Conservation (phyloP, 2,797 vertebrate species). For the Cryptoblepharus egeriae region DNA sequence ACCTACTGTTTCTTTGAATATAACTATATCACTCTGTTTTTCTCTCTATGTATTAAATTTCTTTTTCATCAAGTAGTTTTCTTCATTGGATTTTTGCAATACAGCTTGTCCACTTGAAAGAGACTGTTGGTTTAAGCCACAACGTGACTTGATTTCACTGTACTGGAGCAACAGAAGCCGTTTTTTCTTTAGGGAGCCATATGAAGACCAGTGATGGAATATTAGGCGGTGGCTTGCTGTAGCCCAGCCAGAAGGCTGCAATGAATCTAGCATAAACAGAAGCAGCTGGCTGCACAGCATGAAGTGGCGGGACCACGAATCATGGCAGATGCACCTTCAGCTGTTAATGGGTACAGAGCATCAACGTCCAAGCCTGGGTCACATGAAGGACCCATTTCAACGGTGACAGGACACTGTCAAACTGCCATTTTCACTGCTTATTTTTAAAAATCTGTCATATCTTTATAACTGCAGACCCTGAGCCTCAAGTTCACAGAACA, state of each 20-base stretch:
- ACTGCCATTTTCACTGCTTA: conserved; percentile 76
- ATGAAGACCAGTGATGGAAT: conserved; percentile 65
- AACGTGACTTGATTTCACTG: not conserved
- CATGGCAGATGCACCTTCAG: conserved; percentile 82
- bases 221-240: conserved; percentile 57
- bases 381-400: conserved; percentile 72
- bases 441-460: conserved; percentile 75
- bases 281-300: conserved; percentile 84
- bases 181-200: conserved; percentile 52
- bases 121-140: fast-evolving
- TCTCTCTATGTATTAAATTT: not conserved
- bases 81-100: not conserved
- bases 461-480: conserved; percentile 57
- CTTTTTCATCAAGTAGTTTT: not conserved
- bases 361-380: conserved; percentile 78
- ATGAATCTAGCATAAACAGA: conserved; percentile 76
- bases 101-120: not conserved
- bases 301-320: conserved; percentile 73
- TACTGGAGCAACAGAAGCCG: not conserved
- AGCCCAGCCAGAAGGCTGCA: conserved; percentile 71
- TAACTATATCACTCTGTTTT: not conserved
- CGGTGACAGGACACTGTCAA: conserved; percentile 81
- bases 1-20: not conserved
- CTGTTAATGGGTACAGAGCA: conserved; percentile 77
- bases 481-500: conserved; percentile 69